Conservation (phyloP, 2,888 invertebrate genomes). For the Drosophila atroscutellata region DNA sequence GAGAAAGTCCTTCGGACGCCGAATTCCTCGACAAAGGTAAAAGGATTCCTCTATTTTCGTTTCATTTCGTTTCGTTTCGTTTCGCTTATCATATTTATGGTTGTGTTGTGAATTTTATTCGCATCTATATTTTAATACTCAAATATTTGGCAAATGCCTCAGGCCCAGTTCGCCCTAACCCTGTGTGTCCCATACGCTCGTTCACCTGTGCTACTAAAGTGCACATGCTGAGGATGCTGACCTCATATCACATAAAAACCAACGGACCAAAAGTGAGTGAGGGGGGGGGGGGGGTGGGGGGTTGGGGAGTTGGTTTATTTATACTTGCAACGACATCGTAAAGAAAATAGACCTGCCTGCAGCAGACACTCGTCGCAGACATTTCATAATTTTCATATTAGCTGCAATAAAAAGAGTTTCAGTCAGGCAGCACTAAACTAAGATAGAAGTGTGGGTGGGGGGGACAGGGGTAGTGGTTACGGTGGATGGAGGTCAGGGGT, state of each 20-base stretch:
- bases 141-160: not conserved
- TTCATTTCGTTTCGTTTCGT: not conserved
- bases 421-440: slow-evolving; percentile 16
- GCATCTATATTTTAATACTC: slow-evolving; percentile 2
- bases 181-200: not conserved
- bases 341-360: slow-evolving; percentile 39
- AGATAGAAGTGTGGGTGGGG: not conserved
- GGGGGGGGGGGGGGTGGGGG: not conserved
- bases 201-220: not conserved
- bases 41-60: slow-evolving; percentile 63
- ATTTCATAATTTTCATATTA: slow-evolving; percentile 75
- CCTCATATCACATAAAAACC: slow-evolving; percentile 6
- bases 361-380: slow-evolving; percentile 22
- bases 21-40: slow-evolving; percentile 54
- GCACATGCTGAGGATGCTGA: slow-evolving; percentile 6
- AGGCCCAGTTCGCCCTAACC: not conserved
- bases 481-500: not conserved
- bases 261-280: not conserved
- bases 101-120: not conserved
- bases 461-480: not conserved
- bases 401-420: slow-evolving; percentile 64
- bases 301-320: no score
- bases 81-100: not conserved
- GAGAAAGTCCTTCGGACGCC: slow-evolving; percentile 5
- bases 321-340: slow-evolving; percentile 34